Conservation (phyloP, 1,140 invertebrate species). For the Hycleus cichorii region DNA sequence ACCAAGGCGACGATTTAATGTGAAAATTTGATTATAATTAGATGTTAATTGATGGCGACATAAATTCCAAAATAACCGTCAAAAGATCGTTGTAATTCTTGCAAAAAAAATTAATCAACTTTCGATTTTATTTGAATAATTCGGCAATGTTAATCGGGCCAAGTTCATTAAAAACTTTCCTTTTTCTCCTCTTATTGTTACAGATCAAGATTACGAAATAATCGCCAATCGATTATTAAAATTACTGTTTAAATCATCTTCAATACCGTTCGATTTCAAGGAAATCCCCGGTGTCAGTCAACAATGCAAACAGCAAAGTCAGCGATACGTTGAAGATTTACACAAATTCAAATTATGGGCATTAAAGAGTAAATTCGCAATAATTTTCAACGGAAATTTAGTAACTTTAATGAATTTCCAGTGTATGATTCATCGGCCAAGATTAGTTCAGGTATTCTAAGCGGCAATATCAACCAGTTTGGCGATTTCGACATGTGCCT, state of each 20-base stretch:
- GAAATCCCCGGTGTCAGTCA: conserved; percentile 16
- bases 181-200: neutral
- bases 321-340: conserved; percentile 37
- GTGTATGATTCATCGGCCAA: conserved; percentile 57
- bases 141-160: too few relatives aligned
- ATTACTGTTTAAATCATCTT: conserved; percentile 13
- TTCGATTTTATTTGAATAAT: too few relatives aligned
- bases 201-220: conserved; percentile 22
- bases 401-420: conserved; percentile 37
- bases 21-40: too few relatives aligned
- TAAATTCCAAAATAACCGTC: too few relatives aligned
- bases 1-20: too few relatives aligned
- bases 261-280: conserved; percentile 30
- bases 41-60: too few relatives aligned
- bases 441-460: conserved; percentile 51
- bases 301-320: conserved; percentile 26
- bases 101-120: too few relatives aligned
- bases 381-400: too few relatives aligned
- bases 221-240: conserved; percentile 19
- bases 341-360: conserved; percentile 50
- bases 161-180: too few relatives aligned
- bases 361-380: conserved; percentile 46
- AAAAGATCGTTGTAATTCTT: too few relatives aligned
- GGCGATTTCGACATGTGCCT: conserved; percentile 57
- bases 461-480: conserved; percentile 55